Evolutionary conservation across 1,140 invertebrate genomes (phyloP), one percentile per base, ranked within the genome.

Genomic region (Drosophila murphyi): DNA sequence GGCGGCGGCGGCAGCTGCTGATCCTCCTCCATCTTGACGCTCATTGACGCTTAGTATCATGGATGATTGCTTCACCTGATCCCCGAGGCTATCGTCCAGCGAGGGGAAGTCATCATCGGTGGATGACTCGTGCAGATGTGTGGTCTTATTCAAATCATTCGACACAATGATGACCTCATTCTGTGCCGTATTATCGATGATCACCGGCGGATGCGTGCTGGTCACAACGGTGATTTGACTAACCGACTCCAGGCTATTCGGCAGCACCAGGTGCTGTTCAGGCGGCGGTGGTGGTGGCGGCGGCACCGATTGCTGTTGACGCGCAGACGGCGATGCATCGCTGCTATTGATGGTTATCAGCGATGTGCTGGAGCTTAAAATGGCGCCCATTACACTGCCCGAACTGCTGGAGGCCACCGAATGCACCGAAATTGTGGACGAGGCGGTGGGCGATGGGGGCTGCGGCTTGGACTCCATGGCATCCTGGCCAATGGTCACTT

Each of bases 211-310:
- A 93, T 97, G 96, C 3, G 94, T 95, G 32, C 96, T 97, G 6
- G 96, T 97, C 52, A 97, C 96, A 3, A 97, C 96, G 2, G 96
- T 97, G 28, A 97, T 95, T 78, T 96, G 95, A 71, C 95, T 96
- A 41, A 96, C 94, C 2, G 95, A 94, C 6, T 95, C 95, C 56
- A 96, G 92, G 82, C 95, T 96, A 90, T 96, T 96, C 2, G 95
- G 95, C 47, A 95, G 43, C 12, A 91, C 76, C 47, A 91, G 47
- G 34, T 80, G 88, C 56, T 88, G 86, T 3, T 56, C 34, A 0
- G 50, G 50, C 5, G 47, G 61, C 6, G 50, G 64, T 35, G 62
- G 39, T 3, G 35, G 52, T n/a, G 39, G 68, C n/a, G 54, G 62
- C 7, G 56, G 72, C 8, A 73, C 68, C 43, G 56, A 43, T 43